Percentiles rank a stretch among this genome's conserved stretches.
Evolutionary conservation across 1,140 invertebrate genomes (phyloP).

Genomic region (Ceratosolen fusciceps): DNA sequence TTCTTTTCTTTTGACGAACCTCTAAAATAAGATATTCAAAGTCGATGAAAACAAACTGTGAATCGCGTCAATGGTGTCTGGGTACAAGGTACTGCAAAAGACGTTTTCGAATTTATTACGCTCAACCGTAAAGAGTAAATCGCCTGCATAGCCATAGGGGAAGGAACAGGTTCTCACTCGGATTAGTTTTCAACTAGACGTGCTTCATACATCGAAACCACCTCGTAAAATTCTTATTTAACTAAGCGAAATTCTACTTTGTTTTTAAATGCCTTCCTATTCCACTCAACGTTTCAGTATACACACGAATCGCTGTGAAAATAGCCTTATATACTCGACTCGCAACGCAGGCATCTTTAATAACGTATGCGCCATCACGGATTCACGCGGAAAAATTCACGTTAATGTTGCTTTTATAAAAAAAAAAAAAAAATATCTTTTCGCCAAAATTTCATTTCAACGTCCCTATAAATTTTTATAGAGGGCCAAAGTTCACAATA

Average conservation of each 20-base stretch:
- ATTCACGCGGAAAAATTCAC: no score
- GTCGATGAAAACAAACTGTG: constrained; percentile 22
- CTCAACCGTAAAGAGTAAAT: neutral
- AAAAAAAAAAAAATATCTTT: no score
- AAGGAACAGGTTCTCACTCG: constrained; percentile 9
- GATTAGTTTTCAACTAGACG: neutral
- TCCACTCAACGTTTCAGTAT: no score
- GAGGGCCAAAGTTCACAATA: no score
- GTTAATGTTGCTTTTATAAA: no score
- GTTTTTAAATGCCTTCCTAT: neutral
- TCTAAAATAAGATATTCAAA: constrained; percentile 6
- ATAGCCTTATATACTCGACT: no score
- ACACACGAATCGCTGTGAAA: no score
- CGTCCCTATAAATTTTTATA: no score
- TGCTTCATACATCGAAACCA: neutral
- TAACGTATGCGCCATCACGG: no score
- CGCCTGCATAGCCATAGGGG: neutral
- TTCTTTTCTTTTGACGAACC: no score
- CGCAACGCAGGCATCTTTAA: no score
- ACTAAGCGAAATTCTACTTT: neutral
- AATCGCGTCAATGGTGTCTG: neutral
- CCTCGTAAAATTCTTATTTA: neutral
- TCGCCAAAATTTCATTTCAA: no score
- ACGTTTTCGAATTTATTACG: constrained; percentile 21
- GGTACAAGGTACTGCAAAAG: constrained; percentile 5